These are phyloP conservation scores for Ondatra zibethicus DNA, from an alignment of 2,113 vertebrate species.

Conservation along the genomic window DNA sequence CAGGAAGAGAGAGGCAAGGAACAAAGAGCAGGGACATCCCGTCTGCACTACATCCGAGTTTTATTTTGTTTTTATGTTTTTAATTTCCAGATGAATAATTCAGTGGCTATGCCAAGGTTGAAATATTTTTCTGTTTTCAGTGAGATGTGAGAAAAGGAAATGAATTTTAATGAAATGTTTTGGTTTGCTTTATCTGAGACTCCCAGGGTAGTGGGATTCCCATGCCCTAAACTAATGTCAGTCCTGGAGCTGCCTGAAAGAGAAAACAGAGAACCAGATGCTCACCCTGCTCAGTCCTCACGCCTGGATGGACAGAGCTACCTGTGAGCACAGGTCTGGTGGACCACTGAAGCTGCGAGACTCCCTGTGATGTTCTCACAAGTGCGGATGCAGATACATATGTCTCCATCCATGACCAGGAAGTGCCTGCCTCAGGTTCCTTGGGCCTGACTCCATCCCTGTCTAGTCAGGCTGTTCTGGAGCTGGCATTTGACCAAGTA, in stretches of 20 bases:
- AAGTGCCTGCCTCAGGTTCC: slow-evolving; percentile 71
- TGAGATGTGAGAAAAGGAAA: slow-evolving; percentile 81
- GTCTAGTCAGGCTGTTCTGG: background rate
- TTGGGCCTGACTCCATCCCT: slow-evolving; percentile 38
- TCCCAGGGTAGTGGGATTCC: slow-evolving; percentile 68
- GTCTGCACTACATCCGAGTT: background rate
- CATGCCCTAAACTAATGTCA: slow-evolving; percentile 69
- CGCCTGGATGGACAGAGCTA: slow-evolving; percentile 6
- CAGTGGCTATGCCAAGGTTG: slow-evolving; percentile 80
- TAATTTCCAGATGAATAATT: slow-evolving; percentile 81
- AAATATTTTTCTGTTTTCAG: slow-evolving; percentile 82
- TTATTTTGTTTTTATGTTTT: slow-evolving; percentile 64
- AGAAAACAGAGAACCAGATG: background rate
- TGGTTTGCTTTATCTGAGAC: slow-evolving; percentile 79
- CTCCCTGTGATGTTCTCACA: background rate
- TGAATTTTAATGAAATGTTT: slow-evolving; percentile 83
- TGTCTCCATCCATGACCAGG: slow-evolving; percentile 54
- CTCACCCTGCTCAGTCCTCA: background rate
- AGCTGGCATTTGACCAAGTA: slow-evolving; percentile 9
- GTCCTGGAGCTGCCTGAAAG: slow-evolving; percentile 49
- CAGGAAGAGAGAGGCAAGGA: background rate
- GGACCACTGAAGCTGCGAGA: background rate
- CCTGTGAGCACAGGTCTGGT: background rate
- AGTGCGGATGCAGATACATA: slow-evolving; percentile 62
- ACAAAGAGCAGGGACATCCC: background rate